A percentile compares a stretch with the other conserved stretches of the same genome.
Evolutionary conservation across 2,113 vertebrate species (phyloP).

Genomic region (Corydoras sp.): DNA sequence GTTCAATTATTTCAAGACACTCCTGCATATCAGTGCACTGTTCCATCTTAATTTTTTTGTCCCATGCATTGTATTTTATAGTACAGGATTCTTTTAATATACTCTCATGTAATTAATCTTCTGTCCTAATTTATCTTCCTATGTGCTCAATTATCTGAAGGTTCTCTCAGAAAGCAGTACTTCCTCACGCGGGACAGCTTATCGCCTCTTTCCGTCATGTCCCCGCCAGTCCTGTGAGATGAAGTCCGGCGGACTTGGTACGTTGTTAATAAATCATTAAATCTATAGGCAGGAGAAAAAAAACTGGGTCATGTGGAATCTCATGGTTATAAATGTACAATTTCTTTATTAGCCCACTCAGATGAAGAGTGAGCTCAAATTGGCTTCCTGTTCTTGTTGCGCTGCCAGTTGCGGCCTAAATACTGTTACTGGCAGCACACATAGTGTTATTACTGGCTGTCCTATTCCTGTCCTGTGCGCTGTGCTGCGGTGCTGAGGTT

Average conservation of each 20-base stretch:
- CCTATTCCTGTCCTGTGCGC: constrained; percentile 17
- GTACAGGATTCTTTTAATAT: too few relatives aligned
- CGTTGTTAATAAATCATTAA: constrained; percentile 21
- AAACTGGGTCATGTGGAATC: not conserved
- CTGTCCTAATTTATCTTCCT: too few relatives aligned
- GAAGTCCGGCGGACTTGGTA: constrained; percentile 85
- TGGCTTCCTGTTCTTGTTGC: not conserved
- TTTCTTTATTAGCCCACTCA: constrained; percentile 32
- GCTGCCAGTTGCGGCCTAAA: constrained; percentile 34
- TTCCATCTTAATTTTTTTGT: too few relatives aligned
- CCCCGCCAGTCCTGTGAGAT: constrained; percentile 86
- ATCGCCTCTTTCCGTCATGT: constrained; percentile 83
- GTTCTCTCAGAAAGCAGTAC: constrained; percentile 82
- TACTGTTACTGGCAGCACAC: constrained; percentile 21
- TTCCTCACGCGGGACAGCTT: constrained; percentile 72
- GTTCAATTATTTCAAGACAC: too few relatives aligned
- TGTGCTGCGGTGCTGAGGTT: too few relatives aligned
- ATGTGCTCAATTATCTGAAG: constrained; percentile 56
- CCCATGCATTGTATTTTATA: too few relatives aligned
- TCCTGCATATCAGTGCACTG: too few relatives aligned
- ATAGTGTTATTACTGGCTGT: constrained; percentile 27
- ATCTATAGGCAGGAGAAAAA: not conserved
- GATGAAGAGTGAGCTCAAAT: constrained; percentile 37
- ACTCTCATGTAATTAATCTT: too few relatives aligned
- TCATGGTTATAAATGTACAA: not conserved